Conservation (phyloP, 2,113 vertebrate genomes). For the Oriolus oriolus region DNA sequence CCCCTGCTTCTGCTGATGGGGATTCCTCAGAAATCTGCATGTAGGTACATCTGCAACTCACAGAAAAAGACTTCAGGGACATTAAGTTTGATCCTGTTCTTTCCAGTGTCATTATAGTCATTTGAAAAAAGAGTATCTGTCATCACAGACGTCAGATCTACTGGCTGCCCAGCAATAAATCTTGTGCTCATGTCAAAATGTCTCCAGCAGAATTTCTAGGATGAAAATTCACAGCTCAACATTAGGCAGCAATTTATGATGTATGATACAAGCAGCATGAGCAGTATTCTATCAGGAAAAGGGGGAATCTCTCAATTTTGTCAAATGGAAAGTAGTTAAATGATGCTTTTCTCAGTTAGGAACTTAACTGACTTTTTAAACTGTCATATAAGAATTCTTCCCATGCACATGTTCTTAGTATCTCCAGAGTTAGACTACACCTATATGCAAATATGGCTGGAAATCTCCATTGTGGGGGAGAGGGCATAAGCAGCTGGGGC, state of each 20-base stretch:
- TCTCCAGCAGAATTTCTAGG: not conserved
- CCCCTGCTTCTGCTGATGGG: not conserved
- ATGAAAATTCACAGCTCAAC: constrained; percentile 17
- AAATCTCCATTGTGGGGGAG: not conserved
- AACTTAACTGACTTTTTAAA: not conserved
- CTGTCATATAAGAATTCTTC: not conserved
- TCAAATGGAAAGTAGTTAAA: not conserved
- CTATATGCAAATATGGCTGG: not conserved
- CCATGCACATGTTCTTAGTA: not conserved
- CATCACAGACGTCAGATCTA: not conserved
- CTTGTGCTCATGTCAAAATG: constrained; percentile 18
- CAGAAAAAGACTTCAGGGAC: not conserved
- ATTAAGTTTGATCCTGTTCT: not conserved
- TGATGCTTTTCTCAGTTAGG: not conserved
- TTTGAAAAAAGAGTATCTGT: constrained; percentile 1
- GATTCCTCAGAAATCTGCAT: not conserved
- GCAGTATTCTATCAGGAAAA: not conserved
- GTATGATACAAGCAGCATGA: not conserved
- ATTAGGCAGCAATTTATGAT: constrained; percentile 27
- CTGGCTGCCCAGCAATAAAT: constrained; percentile 27
- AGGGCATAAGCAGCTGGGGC: not conserved
- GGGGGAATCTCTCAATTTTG: not conserved
- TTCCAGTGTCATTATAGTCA: not conserved
- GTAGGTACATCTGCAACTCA: not conserved
- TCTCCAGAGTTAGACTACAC: not conserved